phyloP scores from a whole-genome alignment of 1,140 invertebrate genomes.

The Pomacea maculata region DNA sequence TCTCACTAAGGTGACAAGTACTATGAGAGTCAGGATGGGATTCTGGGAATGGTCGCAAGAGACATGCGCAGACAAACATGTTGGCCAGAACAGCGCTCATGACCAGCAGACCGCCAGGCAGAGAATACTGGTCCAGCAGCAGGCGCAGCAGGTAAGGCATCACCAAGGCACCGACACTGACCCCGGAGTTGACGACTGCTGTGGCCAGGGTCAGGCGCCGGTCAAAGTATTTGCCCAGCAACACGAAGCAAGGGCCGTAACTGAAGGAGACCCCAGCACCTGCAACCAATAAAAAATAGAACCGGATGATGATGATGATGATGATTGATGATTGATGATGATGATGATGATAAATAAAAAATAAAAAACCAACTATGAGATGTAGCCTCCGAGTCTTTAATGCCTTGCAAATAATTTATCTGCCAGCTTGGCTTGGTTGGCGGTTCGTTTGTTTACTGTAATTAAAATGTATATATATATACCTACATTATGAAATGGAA shows the following conservation, averaged over 20 bases:
- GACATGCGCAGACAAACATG: conserved; percentile 5
- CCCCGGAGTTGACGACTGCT: conserved; percentile 9
- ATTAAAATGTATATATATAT: too few species aligned
- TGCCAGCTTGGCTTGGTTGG: too few species aligned
- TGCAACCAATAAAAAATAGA: neutral
- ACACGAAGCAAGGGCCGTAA: conserved; percentile 1
- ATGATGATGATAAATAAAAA: too few species aligned
- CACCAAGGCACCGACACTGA: neutral
- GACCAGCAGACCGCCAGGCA: neutral
- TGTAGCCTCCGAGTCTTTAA: too few species aligned
- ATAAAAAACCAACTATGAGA: too few species aligned
- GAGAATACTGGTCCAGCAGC: conserved; percentile 6
- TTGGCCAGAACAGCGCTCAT: neutral
- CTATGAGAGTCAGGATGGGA: too few species aligned
- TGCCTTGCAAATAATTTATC: too few species aligned
- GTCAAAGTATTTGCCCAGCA: conserved; percentile 8
- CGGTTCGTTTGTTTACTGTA: too few species aligned
- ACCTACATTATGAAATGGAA: too few species aligned
- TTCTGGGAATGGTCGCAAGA: neutral
- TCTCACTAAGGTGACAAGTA: neutral
- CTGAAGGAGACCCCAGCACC: conserved; percentile 1
- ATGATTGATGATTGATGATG: too few species aligned
- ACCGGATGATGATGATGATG: too few species aligned
- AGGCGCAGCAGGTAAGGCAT: neutral
- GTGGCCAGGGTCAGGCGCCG: neutral